Percentiles rank a stretch among this genome's conserved stretches.
phyloP scores from a whole-genome alignment of 1,140 invertebrate species.

The Ladona fulva region DNA sequence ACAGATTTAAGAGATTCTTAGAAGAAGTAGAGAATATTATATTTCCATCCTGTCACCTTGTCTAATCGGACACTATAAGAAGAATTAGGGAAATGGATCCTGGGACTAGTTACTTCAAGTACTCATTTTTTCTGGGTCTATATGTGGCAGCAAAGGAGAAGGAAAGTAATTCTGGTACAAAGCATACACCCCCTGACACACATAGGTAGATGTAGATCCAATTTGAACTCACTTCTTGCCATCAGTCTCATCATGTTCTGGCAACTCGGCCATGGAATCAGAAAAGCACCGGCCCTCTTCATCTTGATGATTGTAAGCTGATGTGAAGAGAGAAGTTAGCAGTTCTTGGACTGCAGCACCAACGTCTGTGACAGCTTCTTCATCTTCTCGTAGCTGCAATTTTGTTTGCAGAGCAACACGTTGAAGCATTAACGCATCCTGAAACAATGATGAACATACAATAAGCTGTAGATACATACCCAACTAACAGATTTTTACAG shows the following conservation, averaged over 20 bases:
- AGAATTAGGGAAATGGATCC: no score
- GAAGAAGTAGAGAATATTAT: no score
- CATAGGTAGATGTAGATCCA: background rate
- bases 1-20: no score
- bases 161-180: no score
- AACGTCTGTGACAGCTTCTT: slow-evolving; percentile 82
- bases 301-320: slow-evolving; percentile 92
- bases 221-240: slow-evolving; percentile 46
- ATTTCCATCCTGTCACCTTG: no score
- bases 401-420: slow-evolving; percentile 87
- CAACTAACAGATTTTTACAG: no score
- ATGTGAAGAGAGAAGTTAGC: slow-evolving; percentile 83
- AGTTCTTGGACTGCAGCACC: slow-evolving; percentile 81
- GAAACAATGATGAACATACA: slow-evolving; percentile 18
- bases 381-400: slow-evolving; percentile 73
- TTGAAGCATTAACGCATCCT: slow-evolving; percentile 89
- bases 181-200: no score
- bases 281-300: slow-evolving; percentile 92
- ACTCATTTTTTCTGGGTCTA: no score
- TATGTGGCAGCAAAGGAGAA: no score
- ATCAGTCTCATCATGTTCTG: slow-evolving; percentile 74
- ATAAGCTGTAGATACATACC: background rate
- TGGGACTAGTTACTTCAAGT: no score
- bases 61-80: no score
- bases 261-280: slow-evolving; percentile 89